These are phyloP conservation scores for Sarcophilus harrisii DNA, from an alignment of 2,797 vertebrate genomes.

Conservation along the genomic window DNA sequence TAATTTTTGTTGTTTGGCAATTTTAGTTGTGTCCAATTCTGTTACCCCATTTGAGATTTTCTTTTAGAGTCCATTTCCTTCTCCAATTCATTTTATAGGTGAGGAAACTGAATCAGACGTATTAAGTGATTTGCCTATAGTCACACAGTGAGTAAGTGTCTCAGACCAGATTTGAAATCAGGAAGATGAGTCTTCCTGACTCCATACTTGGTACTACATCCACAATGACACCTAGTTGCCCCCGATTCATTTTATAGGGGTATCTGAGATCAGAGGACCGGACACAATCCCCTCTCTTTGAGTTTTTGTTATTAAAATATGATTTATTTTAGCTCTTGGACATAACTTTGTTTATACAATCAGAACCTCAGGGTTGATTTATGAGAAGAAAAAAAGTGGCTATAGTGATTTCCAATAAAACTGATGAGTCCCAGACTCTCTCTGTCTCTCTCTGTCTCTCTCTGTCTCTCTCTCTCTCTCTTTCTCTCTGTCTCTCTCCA, in stretches of 20 bases:
- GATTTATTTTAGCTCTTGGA: background rate
- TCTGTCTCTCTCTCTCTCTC: background rate
- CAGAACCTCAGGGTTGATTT: background rate
- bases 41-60: background rate
- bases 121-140: background rate
- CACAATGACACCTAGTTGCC: background rate
- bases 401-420: background rate
- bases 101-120: background rate
- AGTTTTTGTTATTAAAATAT: background rate
- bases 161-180: background rate
- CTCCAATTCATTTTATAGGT: background rate
- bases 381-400: background rate
- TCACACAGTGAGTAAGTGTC: background rate
- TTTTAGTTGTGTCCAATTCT: background rate
- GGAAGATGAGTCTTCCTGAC: background rate
- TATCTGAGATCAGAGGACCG: background rate
- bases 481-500: no score
- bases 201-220: background rate
- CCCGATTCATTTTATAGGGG: background rate
- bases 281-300: background rate
- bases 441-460: background rate
- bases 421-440: background rate
- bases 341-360: background rate
- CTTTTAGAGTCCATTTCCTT: background rate
- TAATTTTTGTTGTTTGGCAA: background rate